phyloP scores from a whole-genome alignment of 2,797 vertebrate genomes.

The Capromys pilorides region DNA sequence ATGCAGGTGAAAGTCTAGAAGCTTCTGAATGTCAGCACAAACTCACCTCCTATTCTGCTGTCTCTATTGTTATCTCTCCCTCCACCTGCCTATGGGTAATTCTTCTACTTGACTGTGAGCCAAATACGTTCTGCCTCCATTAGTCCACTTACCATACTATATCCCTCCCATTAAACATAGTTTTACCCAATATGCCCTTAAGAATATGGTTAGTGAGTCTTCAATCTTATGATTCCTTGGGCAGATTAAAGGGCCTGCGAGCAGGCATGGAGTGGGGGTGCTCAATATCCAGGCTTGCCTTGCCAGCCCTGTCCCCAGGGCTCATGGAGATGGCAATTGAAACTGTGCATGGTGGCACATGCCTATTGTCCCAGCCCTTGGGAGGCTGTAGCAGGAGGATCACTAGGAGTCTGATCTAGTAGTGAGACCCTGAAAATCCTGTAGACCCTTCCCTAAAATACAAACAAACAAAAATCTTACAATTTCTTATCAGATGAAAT shows the following conservation, averaged over 20 bases:
- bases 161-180: background rate
- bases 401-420: no score
- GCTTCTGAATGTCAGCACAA: background rate
- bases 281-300: no score
- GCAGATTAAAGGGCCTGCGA: no score
- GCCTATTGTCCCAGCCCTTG: no score
- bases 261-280: no score
- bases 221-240: no score
- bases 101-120: background rate
- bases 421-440: no score
- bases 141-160: slow-evolving; percentile 63
- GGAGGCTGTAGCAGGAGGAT: no score
- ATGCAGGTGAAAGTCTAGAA: background rate
- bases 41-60: background rate
- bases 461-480: background rate
- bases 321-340: no score
- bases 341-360: no score
- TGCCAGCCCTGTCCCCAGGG: no score
- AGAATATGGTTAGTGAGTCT: background rate
- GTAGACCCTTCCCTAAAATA: no score
- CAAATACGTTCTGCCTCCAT: background rate
- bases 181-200: slow-evolving; percentile 50
- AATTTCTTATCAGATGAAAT: slow-evolving; percentile 43
- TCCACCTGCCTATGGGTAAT: background rate
- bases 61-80: background rate